Evolutionary conservation across 1,140 invertebrate genomes (phyloP), one percentile per base, ranked within the genome.

Genomic region (Pemphigus obesinymphae): DNA sequence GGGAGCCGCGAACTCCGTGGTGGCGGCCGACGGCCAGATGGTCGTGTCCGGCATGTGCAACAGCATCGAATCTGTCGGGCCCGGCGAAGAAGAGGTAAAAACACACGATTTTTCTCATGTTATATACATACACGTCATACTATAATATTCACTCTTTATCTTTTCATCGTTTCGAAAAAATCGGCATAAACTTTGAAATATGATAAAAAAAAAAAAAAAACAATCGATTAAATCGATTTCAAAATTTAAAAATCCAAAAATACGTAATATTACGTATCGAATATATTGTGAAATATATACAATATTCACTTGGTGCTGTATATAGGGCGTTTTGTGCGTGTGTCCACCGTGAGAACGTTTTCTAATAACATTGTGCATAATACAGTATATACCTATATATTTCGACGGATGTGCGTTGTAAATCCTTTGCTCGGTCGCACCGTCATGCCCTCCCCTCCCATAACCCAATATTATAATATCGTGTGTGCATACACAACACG

Each of bases 81-180:
- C 76, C 55, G 76, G 76, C 55, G 76, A 80, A 8, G 76, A 80
- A 45, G 76, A 80, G 76, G 76, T 80, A 80, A 80, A 61, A 37
- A 43, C 17, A 61, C 37, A 10, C 37, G 37, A 40, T n/a, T n/a
- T n/a, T n/a, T n/a, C n/a, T n/a, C n/a, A n/a, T n/a, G n/a, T n/a
- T n/a, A n/a, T n/a, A n/a, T n/a, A n/a, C n/a, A n/a, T n/a, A n/a
- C n/a, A n/a, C n/a, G n/a, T n/a, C n/a, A n/a, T n/a, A n/a, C n/a
- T n/a, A n/a, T n/a, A n/a, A n/a, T n/a, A n/a, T n/a, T n/a, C n/a
- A n/a, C n/a, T n/a, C n/a, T n/a, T n/a, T n/a, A n/a, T n/a, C n/a
- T n/a, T n/a, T n/a, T n/a, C n/a, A n/a, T n/a, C n/a, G n/a, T n/a
- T n/a, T n/a, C n/a, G n/a, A n/a, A n/a, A n/a, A n/a, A n/a, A n/a